Evolutionary conservation across 2,113 vertebrate genomes (phyloP), one percentile per base, ranked within the genome.

Genomic region (Anolis sagrei): DNA sequence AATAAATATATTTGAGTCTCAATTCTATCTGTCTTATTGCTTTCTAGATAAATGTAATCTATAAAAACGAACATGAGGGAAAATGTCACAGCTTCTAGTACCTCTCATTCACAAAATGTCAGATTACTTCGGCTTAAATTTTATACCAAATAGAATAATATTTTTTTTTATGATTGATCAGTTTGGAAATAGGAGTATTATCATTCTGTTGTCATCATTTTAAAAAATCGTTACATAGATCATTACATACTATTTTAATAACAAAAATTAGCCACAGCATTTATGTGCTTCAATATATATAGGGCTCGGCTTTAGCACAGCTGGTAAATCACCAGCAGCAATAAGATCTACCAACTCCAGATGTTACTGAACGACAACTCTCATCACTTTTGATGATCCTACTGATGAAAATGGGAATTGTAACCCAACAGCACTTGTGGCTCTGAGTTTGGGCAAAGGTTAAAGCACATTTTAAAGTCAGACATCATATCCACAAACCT

Each of bases 31-130:
- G 5, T 72, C 48, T 73, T 73, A 82, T 39, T 82, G 21, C 68
- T 72, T 82, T 82, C 81, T 54, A 73, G 81, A 82, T 82, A 82
- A 82, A 73, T 72, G 23, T 58, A 49, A 54, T 27, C 80, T 72
- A 73, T 82, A 29, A 58, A 82, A 82, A 58, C 36, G 69, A 58
- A 82, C 19, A 14, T 34, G 68, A 58, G 27, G 11, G 68, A 73
- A 36, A 72, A 73, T 70, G 51, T 82, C 23, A 58, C 68, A 82
- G 54, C 39, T 80, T 58, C 13, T 58, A 58, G 54, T 13, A 18
- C 14, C 3, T 14, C 54, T 82, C 68, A 29, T 72, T 69, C 18
- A 51, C 79, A 49, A 51, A 29, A 25, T 21, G 14, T 54, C 32
- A 49, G 29, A 32, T 7, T 76, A 13, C 25, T 68, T 54, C 34